A percentile compares a stretch with the other conserved stretches of the same genome.
Evolutionary conservation across 2,113 vertebrate species (phyloP).

Genomic region (Phainopepla nitens): DNA sequence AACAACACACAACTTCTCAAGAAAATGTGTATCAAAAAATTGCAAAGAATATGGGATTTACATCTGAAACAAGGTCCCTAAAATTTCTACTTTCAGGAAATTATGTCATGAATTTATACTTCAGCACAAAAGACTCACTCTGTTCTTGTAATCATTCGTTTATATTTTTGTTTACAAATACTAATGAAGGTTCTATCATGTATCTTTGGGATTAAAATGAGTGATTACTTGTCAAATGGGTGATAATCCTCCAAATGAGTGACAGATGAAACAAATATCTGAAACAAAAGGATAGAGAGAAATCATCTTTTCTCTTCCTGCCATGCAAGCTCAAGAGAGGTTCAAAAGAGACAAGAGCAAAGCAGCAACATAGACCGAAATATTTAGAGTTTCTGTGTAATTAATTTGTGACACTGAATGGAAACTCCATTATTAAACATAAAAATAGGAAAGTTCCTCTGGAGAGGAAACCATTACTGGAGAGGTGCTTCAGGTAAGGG

Average conservation of each 20-base stretch:
- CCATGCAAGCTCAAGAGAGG: background rate
- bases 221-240: background rate
- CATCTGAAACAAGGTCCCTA: background rate
- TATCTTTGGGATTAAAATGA: background rate
- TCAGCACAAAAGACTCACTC: background rate
- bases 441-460: background rate
- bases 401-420: background rate
- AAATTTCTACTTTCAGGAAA: background rate
- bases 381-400: background rate
- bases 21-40: background rate
- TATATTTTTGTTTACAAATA: background rate
- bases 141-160: rapidly evolving
- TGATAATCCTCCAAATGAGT: background rate
- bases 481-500: background rate
- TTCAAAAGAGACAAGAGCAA: background rate
- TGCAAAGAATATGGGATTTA: background rate
- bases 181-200: background rate
- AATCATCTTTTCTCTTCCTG: background rate
- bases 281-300: background rate
- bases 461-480: background rate
- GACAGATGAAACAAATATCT: background rate
- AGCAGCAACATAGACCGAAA: background rate
- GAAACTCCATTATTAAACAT: background rate
- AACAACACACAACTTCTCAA: background rate
- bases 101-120: background rate